Evolutionary conservation across 2,888 invertebrate genomes (phyloP).

Genomic region (Lottia gigantea): DNA sequence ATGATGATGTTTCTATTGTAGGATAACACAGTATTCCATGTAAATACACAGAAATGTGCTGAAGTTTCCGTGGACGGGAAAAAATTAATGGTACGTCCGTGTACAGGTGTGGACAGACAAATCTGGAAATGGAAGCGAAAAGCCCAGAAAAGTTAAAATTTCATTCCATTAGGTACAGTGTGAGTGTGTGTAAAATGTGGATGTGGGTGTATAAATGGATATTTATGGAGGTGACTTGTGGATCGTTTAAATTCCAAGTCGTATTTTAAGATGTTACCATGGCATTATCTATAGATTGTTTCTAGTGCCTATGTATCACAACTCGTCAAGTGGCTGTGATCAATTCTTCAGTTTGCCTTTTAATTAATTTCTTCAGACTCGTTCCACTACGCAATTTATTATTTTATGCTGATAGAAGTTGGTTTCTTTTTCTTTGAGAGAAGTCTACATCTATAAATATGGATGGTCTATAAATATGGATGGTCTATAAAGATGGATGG

Average conservation of each 20-base stretch:
- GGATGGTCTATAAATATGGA: too few species aligned
- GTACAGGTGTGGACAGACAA: constrained; percentile 61
- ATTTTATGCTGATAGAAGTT: too few species aligned
- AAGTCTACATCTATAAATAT: too few species aligned
- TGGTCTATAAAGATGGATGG: too few species aligned
- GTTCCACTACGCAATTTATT: too few species aligned
- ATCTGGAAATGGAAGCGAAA: constrained; percentile 66
- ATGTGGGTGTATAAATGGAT: neutral
- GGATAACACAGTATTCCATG: constrained; percentile 61
- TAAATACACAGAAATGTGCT: constrained; percentile 64
- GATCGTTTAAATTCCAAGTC: too few species aligned
- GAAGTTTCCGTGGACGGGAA: constrained; percentile 62
- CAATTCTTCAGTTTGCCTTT: neutral
- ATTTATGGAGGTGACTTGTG: neutral
- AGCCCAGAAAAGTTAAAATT: constrained; percentile 22
- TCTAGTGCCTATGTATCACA: neutral
- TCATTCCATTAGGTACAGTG: neutral
- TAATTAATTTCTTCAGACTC: neutral
- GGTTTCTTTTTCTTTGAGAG: too few species aligned
- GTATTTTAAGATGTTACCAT: too few species aligned
- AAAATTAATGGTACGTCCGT: constrained; percentile 60
- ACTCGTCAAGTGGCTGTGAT: constrained; percentile 6
- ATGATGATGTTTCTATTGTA: constrained; percentile 30
- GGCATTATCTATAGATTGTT: neutral
- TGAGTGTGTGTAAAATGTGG: neutral